phyloP scores from a whole-genome alignment of 2,113 vertebrate species.

The Jaculus jaculus region DNA sequence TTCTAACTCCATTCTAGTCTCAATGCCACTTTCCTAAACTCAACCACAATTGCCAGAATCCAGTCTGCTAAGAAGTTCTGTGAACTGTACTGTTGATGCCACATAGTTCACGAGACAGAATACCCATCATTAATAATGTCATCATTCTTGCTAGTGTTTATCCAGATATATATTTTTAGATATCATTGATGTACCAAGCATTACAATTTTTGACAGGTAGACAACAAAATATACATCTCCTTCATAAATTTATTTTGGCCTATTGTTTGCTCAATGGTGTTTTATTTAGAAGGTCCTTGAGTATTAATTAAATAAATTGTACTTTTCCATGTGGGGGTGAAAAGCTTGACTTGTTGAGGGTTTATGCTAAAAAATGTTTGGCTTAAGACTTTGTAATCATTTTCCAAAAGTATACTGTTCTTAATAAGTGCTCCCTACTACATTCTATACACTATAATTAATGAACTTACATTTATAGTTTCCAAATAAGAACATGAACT shows the following conservation, averaged over 20 bases:
- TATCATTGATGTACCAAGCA: not conserved
- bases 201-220: not conserved
- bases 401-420: constrained; percentile 11
- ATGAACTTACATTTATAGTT: not conserved
- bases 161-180: not conserved
- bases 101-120: not conserved
- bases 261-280: not conserved
- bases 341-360: not conserved
- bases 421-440: not conserved
- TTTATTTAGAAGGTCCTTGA: not conserved
- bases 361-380: not conserved
- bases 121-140: not conserved
- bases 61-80: not conserved
- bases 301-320: not conserved
- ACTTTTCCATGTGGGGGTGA: not conserved
- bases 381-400: not conserved
- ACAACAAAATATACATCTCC: not conserved
- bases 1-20: not conserved
- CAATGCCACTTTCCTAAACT: not conserved
- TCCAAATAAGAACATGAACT: not conserved
- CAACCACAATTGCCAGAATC: not conserved
- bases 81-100: not conserved
- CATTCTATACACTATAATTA: not conserved
- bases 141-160: constrained; percentile 10
- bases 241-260: not conserved